Conservation (phyloP, 2,797 vertebrate species). For the Phaenicophaeus curvirostris region DNA sequence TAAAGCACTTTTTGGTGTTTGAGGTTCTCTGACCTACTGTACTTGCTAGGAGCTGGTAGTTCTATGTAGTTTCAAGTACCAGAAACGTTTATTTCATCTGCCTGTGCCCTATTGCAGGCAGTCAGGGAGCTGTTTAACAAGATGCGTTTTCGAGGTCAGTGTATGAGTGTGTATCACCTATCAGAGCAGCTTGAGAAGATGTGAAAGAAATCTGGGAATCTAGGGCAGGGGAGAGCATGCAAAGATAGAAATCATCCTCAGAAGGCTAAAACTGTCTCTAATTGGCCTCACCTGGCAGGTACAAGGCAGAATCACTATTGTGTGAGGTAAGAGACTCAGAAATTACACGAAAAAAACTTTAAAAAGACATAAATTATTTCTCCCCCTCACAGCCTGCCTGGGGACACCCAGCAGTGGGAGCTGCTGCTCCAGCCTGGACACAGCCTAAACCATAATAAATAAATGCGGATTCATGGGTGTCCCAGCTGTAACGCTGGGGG, state of each 20-base stretch:
- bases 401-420: neutral
- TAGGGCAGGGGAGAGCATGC: neutral
- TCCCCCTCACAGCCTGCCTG: neutral
- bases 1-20: neutral
- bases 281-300: neutral
- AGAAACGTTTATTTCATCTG: neutral
- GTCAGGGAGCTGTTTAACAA: neutral
- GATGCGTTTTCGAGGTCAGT: neutral
- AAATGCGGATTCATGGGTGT: neutral
- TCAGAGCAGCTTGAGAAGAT: neutral
- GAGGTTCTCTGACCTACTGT: neutral
- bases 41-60: neutral
- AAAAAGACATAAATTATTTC: neutral
- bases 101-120: neutral
- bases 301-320: neutral
- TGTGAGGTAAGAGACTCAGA: neutral
- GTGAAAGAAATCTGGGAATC: neutral
- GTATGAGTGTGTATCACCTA: neutral
- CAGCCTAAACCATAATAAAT: neutral
- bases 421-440: neutral
- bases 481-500: neutral
- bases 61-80: neutral
- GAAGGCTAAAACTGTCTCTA: neutral
- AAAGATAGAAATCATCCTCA: neutral
- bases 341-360: neutral